phyloP scores from a whole-genome alignment of 2,113 vertebrate species.

The Vimba vimba region DNA sequence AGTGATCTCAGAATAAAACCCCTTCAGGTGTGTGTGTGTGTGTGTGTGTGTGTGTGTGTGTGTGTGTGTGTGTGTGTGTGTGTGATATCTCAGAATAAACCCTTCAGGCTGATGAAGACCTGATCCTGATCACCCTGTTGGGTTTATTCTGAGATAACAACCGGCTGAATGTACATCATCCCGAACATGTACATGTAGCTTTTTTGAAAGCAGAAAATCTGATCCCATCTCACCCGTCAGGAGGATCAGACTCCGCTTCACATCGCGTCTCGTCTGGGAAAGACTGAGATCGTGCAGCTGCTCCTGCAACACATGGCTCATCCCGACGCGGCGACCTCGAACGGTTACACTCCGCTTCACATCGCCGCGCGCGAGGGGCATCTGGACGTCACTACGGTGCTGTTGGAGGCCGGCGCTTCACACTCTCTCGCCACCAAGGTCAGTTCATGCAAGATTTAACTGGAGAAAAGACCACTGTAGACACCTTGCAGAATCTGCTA shows the following conservation, averaged over 20 bases:
- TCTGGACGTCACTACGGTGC: constrained; percentile 89
- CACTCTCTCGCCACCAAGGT: constrained; percentile 96
- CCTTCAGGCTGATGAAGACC: too few relatives aligned
- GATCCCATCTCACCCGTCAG: constrained; percentile 68
- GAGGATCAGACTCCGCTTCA: constrained; percentile 98
- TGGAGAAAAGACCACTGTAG: background rate
- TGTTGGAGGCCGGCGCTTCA: constrained; percentile 91
- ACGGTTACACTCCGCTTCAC: constrained; percentile 94
- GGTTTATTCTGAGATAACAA: too few relatives aligned
- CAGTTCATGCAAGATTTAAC: constrained; percentile 47
- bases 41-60: too few relatives aligned
- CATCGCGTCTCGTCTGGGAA: constrained; percentile 95
- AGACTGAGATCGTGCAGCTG: constrained; percentile 96
- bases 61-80: too few relatives aligned
- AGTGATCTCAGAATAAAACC: too few relatives aligned
- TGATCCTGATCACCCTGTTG: too few relatives aligned
- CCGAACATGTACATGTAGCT: too few relatives aligned
- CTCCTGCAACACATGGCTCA: constrained; percentile 98
- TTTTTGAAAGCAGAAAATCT: background rate
- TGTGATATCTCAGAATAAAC: too few relatives aligned
- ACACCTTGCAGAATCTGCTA: background rate
- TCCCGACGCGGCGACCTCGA: constrained; percentile 92
- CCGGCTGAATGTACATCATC: too few relatives aligned
- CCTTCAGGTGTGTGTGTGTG: too few relatives aligned
- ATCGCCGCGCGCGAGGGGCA: constrained; percentile 96